These are phyloP conservation scores for Siphamia tubifer DNA, from an alignment of 2,113 vertebrate species.

Conservation along the genomic window DNA sequence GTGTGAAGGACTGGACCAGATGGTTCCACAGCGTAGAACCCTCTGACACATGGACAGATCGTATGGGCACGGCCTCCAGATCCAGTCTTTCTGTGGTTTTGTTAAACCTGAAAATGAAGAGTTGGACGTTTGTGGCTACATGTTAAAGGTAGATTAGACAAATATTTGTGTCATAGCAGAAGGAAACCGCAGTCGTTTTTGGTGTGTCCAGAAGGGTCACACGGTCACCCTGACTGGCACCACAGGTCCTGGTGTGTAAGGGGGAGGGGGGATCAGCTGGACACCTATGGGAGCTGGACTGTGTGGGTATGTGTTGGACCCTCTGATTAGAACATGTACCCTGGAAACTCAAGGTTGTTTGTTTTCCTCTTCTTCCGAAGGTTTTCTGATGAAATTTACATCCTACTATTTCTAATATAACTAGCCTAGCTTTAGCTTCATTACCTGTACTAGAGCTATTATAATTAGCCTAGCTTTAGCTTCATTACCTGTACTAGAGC, in stretches of 20 bases:
- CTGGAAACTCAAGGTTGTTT: too few species aligned
- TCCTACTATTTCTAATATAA: too few species aligned
- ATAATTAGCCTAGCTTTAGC: too few species aligned
- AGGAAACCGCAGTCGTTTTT: slow-evolving; percentile 40
- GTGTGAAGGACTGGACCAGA: slow-evolving; percentile 60
- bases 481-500: too few species aligned
- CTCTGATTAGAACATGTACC: slow-evolving; percentile 50
- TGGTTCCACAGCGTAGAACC: slow-evolving; percentile 57
- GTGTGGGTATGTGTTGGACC: slow-evolving; percentile 29
- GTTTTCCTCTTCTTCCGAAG: too few species aligned
- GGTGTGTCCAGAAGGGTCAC: slow-evolving; percentile 15
- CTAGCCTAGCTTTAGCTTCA: too few species aligned
- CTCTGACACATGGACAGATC: slow-evolving; percentile 28
- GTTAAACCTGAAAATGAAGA: background rate
- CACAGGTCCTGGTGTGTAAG: slow-evolving; percentile 26
- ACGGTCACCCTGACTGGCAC: slow-evolving; percentile 47
- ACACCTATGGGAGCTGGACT: slow-evolving; percentile 18
- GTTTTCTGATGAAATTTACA: too few species aligned
- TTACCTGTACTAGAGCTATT: too few species aligned
- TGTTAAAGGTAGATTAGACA: background rate
- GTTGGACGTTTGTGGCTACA: background rate
- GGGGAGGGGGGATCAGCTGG: too few species aligned
- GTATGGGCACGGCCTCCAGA: slow-evolving; percentile 26
- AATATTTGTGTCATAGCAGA: slow-evolving; percentile 6
- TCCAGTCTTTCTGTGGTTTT: slow-evolving; percentile 21